These are phyloP conservation scores for Platichthys stellatus DNA, from an alignment of 2,113 vertebrate genomes.

Conservation along the genomic window DNA sequence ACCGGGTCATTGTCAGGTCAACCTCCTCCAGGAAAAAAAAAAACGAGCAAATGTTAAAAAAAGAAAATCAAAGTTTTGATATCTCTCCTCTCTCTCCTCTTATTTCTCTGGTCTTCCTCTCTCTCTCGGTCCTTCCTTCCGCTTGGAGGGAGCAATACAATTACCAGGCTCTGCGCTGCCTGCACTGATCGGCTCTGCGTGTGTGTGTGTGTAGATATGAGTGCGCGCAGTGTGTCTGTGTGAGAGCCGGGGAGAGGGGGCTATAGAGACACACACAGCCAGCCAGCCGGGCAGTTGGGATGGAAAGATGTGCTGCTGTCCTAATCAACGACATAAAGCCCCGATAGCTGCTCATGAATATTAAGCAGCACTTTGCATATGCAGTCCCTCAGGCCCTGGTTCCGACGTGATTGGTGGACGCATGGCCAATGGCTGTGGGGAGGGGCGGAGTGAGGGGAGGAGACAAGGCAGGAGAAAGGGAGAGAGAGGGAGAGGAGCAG, in stretches of 20 bases:
- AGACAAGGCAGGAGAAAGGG: constrained; percentile 68
- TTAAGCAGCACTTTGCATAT: constrained; percentile 95
- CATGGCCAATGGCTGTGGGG: constrained; percentile 86
- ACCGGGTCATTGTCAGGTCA: constrained; percentile 90
- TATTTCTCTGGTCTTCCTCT: constrained; percentile 64
- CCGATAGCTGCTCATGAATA: constrained; percentile 98
- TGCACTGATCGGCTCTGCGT: constrained; percentile 76
- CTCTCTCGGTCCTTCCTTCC: constrained; percentile 73
- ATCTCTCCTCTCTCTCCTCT: constrained; percentile 70
- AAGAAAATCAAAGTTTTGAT: constrained; percentile 88
- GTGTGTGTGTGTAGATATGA: constrained; percentile 33
- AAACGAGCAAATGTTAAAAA: constrained; percentile 48
- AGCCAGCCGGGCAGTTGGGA: constrained; percentile 89
- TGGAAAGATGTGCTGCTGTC: constrained; percentile 92
- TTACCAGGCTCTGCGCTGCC: constrained; percentile 84
- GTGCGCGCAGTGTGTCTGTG: constrained; percentile 46
- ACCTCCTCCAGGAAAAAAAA: constrained; percentile 80
- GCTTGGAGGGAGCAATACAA: constrained; percentile 89
- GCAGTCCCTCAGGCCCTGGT: constrained; percentile 88
- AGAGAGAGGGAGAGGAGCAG: constrained; percentile 72
- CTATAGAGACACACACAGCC: constrained; percentile 70
- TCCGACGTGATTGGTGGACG: constrained; percentile 86
- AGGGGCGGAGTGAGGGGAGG: constrained; percentile 79
- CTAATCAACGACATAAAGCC: constrained; percentile 99
- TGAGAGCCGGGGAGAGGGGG: constrained; percentile 63